Percentiles rank a stretch among this genome's conserved stretches.
Evolutionary conservation across 2,888 invertebrate species (phyloP).

Genomic region (Cryptosula pallasiana): DNA sequence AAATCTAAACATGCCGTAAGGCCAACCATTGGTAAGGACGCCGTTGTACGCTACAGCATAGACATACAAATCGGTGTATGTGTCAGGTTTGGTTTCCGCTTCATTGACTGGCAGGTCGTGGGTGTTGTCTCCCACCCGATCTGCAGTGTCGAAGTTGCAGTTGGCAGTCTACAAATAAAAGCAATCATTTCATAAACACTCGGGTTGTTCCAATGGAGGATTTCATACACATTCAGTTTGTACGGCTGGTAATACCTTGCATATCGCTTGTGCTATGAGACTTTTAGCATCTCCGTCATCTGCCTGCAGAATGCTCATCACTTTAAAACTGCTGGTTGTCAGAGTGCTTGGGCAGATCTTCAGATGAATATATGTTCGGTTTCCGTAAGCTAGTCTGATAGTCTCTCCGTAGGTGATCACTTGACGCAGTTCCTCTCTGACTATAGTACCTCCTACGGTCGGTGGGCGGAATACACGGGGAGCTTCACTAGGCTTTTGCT

Average conservation of each 20-base stretch:
- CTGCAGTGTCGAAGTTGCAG: slow-evolving; percentile 11
- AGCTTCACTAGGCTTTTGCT: no score
- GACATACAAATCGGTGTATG: slow-evolving; percentile 4
- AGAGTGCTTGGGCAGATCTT: background rate
- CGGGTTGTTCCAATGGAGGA: no score
- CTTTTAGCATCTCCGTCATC: background rate
- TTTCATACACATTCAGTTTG: no score
- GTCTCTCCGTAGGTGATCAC: background rate
- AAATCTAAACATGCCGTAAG: slow-evolving; percentile 9
- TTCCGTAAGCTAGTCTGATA: background rate
- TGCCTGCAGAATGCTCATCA: slow-evolving; percentile 8
- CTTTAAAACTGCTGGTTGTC: background rate
- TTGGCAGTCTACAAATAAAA: background rate
- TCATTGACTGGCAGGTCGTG: slow-evolving; percentile 8
- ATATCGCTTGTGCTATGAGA: slow-evolving; percentile 1
- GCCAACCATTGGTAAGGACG: background rate
- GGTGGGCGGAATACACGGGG: no score
- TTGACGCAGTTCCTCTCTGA: background rate
- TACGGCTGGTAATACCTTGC: no score
- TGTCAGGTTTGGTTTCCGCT: background rate
- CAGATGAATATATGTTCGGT: background rate
- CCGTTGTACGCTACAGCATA: slow-evolving; percentile 18
- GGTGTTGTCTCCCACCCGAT: background rate
- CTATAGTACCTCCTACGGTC: background rate
- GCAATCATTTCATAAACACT: no score